Evolutionary conservation across 1,140 invertebrate genomes (phyloP), one percentile per base, ranked within the genome.

Genomic region (Rhyacophila brunnea): DNA sequence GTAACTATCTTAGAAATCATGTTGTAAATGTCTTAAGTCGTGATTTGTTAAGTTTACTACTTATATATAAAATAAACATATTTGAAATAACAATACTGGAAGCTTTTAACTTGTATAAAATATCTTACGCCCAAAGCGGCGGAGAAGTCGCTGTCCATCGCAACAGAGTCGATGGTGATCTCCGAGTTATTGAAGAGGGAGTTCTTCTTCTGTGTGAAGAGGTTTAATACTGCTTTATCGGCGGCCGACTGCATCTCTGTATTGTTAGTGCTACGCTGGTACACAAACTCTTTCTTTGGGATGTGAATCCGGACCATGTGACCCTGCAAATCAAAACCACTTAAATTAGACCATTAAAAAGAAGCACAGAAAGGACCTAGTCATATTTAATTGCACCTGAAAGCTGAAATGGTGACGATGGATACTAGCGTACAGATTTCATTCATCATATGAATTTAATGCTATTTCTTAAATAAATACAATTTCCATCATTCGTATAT

Each of bases 291-390:
- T 60, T 60, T 65, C 62, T 65, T 65, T 65, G 62, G 62, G 44
- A 65, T 65, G 49, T 65, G 62, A 36, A 65, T 65, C n/a, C 62
- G 62, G 54, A 65, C 53, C 62, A 65, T 65, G 38, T 65, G 62
- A 60, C 62, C 62, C 62, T 65, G 49, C 13, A 64, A n/a, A n/a
- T n/a, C n/a, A n/a, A n/a, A n/a, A n/a, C n/a, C n/a, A n/a, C n/a
- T n/a, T n/a, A n/a, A n/a, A n/a, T n/a, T n/a, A n/a, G n/a, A n/a
- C n/a, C n/a, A n/a, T n/a, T n/a, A n/a, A n/a, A n/a, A n/a, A n/a
- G n/a, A n/a, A n/a, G n/a, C n/a, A n/a, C n/a, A n/a, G n/a, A n/a
- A n/a, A n/a, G n/a, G n/a, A n/a, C n/a, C n/a, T n/a, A n/a, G n/a
- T n/a, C n/a, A n/a, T n/a, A n/a, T n/a, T n/a, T n/a, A n/a, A n/a